Base-by-base conservation (phyloP, 2,113 vertebrate genomes). In the Leptosomus discolor region DNA sequence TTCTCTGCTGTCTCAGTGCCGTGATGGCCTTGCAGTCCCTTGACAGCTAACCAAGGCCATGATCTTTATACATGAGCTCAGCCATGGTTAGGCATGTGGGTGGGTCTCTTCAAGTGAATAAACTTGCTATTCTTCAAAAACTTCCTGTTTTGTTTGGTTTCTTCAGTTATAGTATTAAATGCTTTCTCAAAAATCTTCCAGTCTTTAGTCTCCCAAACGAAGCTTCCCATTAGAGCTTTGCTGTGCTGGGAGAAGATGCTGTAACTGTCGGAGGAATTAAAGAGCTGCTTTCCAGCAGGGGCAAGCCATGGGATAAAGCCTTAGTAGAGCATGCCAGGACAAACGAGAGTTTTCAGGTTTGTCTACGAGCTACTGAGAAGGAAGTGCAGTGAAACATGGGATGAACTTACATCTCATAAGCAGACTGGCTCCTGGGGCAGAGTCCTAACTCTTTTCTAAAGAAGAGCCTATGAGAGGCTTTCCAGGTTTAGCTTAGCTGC, bases 101-200 rank as follows among this genome's bases (percentile, higher is more conserved):
- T 91, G 78, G 84, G 81, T 97, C 80, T 88, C 78, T 96, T 76
- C 83, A 88, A 95, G 14, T 95, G 92, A 97, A 90, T 88, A 91
- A 95, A 81, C 37, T 45, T 87, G 67, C 79, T 80, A 67, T 68
- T 95, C 77, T 94, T 87, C 51, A 91, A 94, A 97, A 94, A 73
- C 30, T 92, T 86, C 36, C 74, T 56, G 39, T 71, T 91, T 69
- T 84, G 39, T 93, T 96, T 84, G 16, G 43, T 90, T 95, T 93
- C 57, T 78, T 16, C 45, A n/a, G 26, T 87, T 78, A 51, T 30
- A 29, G 54, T 39, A 57, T 69, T 92, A 48, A 88, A 68, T 60
- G 3, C 39, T 87, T 89, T 82, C 41, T 75, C 71, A 94, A 46
- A 91, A 80, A 71, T 79, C 57, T 75, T 77, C 37, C 15, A 61